Conservation (phyloP, 2,797 vertebrate genomes). For the Cyprinella venusta region DNA sequence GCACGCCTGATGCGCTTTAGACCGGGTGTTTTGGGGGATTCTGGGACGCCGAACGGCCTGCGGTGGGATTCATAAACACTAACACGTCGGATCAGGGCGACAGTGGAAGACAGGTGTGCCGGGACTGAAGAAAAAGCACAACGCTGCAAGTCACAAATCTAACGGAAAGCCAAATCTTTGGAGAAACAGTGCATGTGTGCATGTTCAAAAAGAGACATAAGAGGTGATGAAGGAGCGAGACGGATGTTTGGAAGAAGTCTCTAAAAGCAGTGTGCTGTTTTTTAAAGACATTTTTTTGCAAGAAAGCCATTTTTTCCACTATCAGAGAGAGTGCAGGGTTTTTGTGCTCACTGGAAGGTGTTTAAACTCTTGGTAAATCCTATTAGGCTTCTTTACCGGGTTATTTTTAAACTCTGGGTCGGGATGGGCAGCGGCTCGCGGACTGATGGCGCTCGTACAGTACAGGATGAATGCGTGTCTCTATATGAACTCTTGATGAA, state of each 20-base stretch:
- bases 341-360: constrained; percentile 24
- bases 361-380: constrained; percentile 46
- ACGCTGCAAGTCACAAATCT: not conserved
- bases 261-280: not conserved
- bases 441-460: not conserved
- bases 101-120: not conserved
- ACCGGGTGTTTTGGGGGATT: not conserved
- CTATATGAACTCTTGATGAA: not conserved
- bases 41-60: not conserved
- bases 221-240: not conserved
- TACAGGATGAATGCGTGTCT: not conserved
- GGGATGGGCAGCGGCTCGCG: not conserved
- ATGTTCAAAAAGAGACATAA: not conserved
- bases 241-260: not conserved
- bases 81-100: not conserved
- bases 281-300: constrained; percentile 5
- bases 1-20: not conserved
- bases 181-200: not conserved
- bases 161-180: not conserved
- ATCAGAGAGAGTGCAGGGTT: not conserved
- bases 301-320: not conserved
- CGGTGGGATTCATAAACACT: not conserved
- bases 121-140: not conserved
- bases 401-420: constrained; percentile 53
- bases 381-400: constrained; percentile 51